These are phyloP conservation scores for Drosophila pruinosa DNA, from an alignment of 1,140 invertebrate species.

Conservation along the genomic window DNA sequence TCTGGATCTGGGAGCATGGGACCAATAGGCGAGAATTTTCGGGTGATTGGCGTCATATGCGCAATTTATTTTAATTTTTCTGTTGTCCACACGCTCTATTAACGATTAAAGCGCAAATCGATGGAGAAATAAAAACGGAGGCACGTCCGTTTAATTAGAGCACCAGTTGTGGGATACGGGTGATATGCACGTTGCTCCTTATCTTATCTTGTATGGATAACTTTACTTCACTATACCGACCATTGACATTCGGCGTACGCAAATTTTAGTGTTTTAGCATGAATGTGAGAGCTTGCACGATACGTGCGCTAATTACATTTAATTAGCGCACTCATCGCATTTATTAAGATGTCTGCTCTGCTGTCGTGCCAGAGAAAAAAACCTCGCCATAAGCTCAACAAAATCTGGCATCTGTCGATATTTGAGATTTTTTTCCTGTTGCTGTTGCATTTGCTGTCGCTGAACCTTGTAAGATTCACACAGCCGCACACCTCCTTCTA, in stretches of 20 bases:
- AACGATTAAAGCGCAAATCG: not conserved
- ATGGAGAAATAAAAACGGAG: conserved; percentile 51
- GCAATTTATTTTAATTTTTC: conserved; percentile 67
- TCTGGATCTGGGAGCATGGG: conserved; percentile 26
- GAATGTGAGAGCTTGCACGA: conserved; percentile 2
- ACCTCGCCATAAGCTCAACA: not conserved
- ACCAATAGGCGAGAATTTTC: conserved; percentile 28
- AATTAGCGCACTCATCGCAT: conserved; percentile 28
- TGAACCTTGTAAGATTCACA: conserved; percentile 8
- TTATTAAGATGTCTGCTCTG: conserved; percentile 44
- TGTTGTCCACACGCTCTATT: conserved; percentile 51
- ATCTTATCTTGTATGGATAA: conserved; percentile 50
- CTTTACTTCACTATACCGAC: conserved; percentile 31
- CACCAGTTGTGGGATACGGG: conserved; percentile 26
- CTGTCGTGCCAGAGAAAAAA: conserved; percentile 1
- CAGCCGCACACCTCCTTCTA: not conserved
- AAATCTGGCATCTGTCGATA: not conserved
- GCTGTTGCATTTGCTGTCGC: conserved; percentile 31
- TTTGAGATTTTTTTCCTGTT: conserved; percentile 35
- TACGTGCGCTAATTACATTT: conserved; percentile 29
- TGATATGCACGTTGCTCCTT: conserved; percentile 49
- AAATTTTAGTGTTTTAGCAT: conserved; percentile 20
- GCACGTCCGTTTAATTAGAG: conserved; percentile 68
- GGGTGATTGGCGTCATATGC: conserved; percentile 44
- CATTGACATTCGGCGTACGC: conserved; percentile 23